Base-by-base conservation (phyloP, 2,113 vertebrate genomes). In the Toxotes jaculatrix region DNA sequence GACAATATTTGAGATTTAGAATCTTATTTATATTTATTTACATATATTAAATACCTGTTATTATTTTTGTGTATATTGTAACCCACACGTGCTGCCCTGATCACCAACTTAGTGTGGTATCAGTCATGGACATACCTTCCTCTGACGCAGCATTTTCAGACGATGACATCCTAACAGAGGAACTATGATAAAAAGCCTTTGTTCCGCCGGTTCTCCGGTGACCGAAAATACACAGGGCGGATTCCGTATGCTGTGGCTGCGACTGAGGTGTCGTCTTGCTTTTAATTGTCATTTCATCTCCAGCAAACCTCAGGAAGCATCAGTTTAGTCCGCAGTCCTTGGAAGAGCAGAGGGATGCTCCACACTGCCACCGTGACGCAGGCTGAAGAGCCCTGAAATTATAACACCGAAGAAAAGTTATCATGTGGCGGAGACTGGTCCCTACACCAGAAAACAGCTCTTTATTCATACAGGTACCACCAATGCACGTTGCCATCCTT, bases 81-180 rank as follows among this genome's bases (percentile, higher is more conserved):
- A 10, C 0, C 19, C n/a, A 16, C 27, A 23, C 17, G 36, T 19
- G n/a, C 9, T 38, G 67, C 11, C 5, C 59, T 27, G 38, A 47
- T 17, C 14, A 17, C 5, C 1, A 21, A 45, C 12, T 9, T 9
- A 2, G 7, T 53, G 49, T n/a, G n/a, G 14, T 2, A 13, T 47
- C 9, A 51, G 0, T 21, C 4, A 5, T 23, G 53, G 4, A 45
- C 88, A 7, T 89, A 94, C 93, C 93, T 88, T 78, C 71, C 14
- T 7, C 47, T 90, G 93, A 93, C 86, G 74, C 90, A 87, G 91
- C 91, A 85, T 36, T 90, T 89, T 86, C 89, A 43, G 82, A 62
- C 23, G 91, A 67, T 57, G 86, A 89, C 93, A 94, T 94, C 56
- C 38, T 69, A 2, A 14, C 51, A 40, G 43, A 16, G 40, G 51